Evolutionary conservation across 2,113 vertebrate species (phyloP), one percentile per base, ranked within the genome.

Genomic region (Reinhardtius hippoglossoides): DNA sequence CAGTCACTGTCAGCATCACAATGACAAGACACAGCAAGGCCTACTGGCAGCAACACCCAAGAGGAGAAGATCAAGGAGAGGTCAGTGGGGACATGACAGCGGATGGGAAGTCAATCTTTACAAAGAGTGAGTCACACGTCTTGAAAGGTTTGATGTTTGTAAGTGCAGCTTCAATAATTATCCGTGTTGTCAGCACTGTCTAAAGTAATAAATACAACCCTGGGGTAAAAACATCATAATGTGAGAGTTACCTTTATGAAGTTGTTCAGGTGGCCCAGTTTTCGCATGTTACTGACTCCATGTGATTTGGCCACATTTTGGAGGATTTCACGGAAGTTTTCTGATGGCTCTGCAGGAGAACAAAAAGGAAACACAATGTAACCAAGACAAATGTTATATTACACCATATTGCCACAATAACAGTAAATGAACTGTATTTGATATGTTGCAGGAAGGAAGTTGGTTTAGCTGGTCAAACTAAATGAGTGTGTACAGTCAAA

Each of bases 271-370:
- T 99, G 97, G 88, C 98, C 98, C 84, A 99, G 85, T 91, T 99
- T 99, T 86, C 98, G 97, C 98, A 99, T 99, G 93, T 99, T 99
- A 92, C 97, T 98, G 79, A 99, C 97, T 2, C 98, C 97, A 80
- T 98, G 97, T 5, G 97, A 94, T 90, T 97, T 99, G 92, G 96
- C 96, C 94, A 99, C 97, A 96, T 99, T 99, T 92, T 99, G 97
- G 50, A 99, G 97, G 88, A 99, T 99, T 91, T 99, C 97, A 75
- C 97, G 96, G 90, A 99, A 94, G 87, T 98, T 99, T 93, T 99
- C 97, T 83, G 95, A 96, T 27, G 98, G 97, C 76, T 99, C 98
- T 99, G 92, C 26, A 93, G 89, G 23, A 76, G 12, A 71, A 81
- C 44, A 48, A 58, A 77, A 84, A 23, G 52, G 57, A 72, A 86